Evolutionary conservation across 2,888 invertebrate genomes (phyloP).

Genomic region (Zeuzera pyrina): DNA sequence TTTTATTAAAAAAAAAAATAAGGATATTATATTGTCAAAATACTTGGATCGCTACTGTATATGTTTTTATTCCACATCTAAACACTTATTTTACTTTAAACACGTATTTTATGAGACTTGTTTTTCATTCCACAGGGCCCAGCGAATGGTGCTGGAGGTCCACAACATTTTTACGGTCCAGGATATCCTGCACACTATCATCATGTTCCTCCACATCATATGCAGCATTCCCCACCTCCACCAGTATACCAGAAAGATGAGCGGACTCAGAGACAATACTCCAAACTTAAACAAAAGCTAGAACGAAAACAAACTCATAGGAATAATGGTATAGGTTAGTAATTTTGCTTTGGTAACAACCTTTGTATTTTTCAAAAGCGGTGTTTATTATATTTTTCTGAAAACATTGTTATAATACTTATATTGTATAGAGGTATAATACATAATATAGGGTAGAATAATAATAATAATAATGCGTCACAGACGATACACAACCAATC

Average conservation of each 20-base stretch:
- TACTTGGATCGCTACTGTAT: no score
- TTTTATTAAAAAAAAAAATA: no score
- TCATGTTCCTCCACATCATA: constrained; percentile 72
- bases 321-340: constrained; percentile 72
- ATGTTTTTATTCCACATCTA: no score
- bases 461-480: no score
- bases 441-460: no score
- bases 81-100: neutral
- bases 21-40: no score
- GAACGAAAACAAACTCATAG: constrained; percentile 76
- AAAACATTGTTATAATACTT: no score
- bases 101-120: constrained; percentile 1
- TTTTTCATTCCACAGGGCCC: constrained; percentile 71
- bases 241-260: constrained; percentile 82
- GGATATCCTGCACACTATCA: constrained; percentile 74
- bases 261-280: constrained; percentile 82
- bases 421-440: no score
- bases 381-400: neutral
- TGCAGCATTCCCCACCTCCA: constrained; percentile 79
- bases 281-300: constrained; percentile 83
- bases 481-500: no score
- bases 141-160: constrained; percentile 78
- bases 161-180: constrained; percentile 78
- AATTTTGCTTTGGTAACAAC: neutral
- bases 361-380: neutral